These are phyloP conservation scores for Lanistes nyassanus DNA, from an alignment of 1,140 invertebrate species.

Conservation along the genomic window DNA sequence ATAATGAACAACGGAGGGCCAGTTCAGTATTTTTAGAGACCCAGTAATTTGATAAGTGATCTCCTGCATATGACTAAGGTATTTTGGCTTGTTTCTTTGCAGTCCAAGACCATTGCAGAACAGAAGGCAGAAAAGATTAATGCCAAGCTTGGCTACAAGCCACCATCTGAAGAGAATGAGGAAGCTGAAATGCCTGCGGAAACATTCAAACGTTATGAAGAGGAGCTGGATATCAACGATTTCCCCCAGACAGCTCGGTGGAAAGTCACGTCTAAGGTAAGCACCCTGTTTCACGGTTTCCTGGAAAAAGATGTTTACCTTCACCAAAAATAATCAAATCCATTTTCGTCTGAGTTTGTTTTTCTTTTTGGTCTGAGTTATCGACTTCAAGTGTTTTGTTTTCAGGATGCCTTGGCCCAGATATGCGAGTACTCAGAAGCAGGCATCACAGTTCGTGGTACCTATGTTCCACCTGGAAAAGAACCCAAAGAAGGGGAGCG, in stretches of 20 bases:
- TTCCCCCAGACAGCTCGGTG: slow-evolving; percentile 98
- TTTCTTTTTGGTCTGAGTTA: neutral
- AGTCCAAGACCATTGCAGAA: slow-evolving; percentile 69
- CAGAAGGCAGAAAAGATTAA: slow-evolving; percentile 91
- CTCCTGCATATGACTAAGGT: neutral
- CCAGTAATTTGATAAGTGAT: neutral
- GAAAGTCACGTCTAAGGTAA: slow-evolving; percentile 95
- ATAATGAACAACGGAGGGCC: neutral
- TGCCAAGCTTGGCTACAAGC: slow-evolving; percentile 96
- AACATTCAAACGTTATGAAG: slow-evolving; percentile 88
- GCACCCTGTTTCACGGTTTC: slow-evolving; percentile 42
- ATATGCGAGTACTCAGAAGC: slow-evolving; percentile 99
- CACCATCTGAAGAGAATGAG: slow-evolving; percentile 76
- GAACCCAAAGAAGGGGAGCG: slow-evolving; percentile 93
- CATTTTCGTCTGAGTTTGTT: too few species aligned
- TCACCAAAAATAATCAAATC: too few species aligned
- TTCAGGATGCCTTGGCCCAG: slow-evolving; percentile 93
- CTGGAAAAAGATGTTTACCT: too few species aligned
- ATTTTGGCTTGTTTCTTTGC: slow-evolving; percentile 15
- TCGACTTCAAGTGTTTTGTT: slow-evolving; percentile 21
- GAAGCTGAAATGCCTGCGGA: slow-evolving; percentile 52
- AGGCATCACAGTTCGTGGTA: slow-evolving; percentile 97
- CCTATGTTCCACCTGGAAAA: slow-evolving; percentile 82
- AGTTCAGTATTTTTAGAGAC: neutral
- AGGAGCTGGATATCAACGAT: slow-evolving; percentile 99